phyloP scores from a whole-genome alignment of 2,797 vertebrate genomes.

The Sphenopsis melanotis region DNA sequence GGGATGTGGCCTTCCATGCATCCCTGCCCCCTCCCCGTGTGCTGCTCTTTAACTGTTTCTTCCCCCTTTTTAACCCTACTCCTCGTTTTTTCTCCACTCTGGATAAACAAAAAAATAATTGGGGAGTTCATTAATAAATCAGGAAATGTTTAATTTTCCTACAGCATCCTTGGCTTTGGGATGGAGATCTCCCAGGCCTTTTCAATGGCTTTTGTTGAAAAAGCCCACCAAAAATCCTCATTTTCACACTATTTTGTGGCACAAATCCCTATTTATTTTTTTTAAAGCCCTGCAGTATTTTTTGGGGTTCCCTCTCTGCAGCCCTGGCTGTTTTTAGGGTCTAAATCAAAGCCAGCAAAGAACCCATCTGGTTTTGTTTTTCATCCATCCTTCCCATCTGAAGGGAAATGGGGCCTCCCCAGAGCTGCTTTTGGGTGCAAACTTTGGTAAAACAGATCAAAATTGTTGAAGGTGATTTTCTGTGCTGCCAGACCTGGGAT shows the following conservation, averaged over 20 bases:
- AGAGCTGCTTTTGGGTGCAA: background rate
- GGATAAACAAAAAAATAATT: background rate
- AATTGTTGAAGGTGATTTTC: background rate
- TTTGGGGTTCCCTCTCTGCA: accelerated
- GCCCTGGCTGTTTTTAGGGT: background rate
- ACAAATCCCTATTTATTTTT: background rate
- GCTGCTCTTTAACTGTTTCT: background rate
- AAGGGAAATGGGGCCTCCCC: background rate
- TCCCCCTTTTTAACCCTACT: background rate
- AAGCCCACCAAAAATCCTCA: background rate
- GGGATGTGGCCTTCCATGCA: background rate
- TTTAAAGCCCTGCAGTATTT: background rate
- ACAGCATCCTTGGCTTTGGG: background rate
- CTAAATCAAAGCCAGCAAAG: background rate
- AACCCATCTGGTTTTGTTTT: background rate
- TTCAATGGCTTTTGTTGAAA: background rate
- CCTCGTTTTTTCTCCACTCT: accelerated
- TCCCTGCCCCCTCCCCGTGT: background rate
- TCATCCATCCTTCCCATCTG: background rate
- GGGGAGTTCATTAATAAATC: background rate
- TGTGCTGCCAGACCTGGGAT: accelerated
- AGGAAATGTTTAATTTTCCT: accelerated
- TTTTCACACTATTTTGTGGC: background rate
- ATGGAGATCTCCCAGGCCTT: background rate
- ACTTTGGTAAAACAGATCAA: background rate